Evolutionary conservation across 2,888 invertebrate genomes (phyloP).

Genomic region (Lucinisca nassula): DNA sequence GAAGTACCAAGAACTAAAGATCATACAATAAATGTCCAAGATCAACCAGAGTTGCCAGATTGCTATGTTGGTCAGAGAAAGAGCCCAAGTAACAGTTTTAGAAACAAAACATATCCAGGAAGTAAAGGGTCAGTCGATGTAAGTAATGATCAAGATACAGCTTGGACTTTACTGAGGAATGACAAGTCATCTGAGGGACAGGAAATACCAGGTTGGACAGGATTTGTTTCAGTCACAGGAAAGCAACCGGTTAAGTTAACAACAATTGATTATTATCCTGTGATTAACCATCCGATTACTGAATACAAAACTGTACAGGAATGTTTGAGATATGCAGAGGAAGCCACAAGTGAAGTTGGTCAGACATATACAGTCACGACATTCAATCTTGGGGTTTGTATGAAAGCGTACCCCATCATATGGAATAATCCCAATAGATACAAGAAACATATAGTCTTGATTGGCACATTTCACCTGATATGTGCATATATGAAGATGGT

Average conservation of each 20-base stretch:
- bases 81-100: constrained; percentile 24
- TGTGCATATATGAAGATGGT: constrained; percentile 52
- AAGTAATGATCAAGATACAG: neutral
- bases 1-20: neutral
- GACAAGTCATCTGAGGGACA: too few species aligned
- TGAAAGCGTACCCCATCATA: constrained; percentile 69
- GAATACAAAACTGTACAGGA: constrained; percentile 66
- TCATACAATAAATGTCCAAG: constrained; percentile 15
- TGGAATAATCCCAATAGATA: constrained; percentile 30
- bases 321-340: constrained; percentile 52
- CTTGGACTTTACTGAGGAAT: too few species aligned
- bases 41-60: constrained; percentile 25
- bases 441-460: constrained; percentile 25
- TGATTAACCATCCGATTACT: constrained; percentile 54
- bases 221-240: constrained; percentile 65
- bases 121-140: constrained; percentile 1
- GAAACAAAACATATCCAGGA: neutral
- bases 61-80: constrained; percentile 49
- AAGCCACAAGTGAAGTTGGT: constrained; percentile 59
- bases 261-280: constrained; percentile 71
- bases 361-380: constrained; percentile 46
- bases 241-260: constrained; percentile 47
- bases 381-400: constrained; percentile 61
- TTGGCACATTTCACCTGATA: constrained; percentile 42
- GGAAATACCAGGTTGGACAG: constrained; percentile 57